phyloP scores from a whole-genome alignment of 2,888 invertebrate genomes.

The Agonopterix arenella region DNA sequence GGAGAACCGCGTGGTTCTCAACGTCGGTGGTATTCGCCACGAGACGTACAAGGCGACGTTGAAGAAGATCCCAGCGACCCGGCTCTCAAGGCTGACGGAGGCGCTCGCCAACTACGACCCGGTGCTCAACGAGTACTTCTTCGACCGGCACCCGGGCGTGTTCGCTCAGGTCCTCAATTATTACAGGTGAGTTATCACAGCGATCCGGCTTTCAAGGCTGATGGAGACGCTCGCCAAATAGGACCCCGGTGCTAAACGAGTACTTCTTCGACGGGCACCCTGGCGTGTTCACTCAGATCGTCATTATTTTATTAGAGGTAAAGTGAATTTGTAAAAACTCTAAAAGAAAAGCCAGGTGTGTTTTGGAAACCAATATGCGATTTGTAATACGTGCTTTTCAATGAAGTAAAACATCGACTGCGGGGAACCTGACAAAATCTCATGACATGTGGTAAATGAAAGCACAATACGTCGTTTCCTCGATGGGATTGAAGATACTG shows the following conservation, averaged over 20 bases:
- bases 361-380: too few relatives aligned
- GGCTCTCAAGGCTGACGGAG: conserved; percentile 95
- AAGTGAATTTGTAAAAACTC: too few relatives aligned
- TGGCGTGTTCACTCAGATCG: conserved; percentile 96
- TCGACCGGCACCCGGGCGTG: conserved; percentile 97
- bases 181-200: conserved; percentile 81
- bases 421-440: too few relatives aligned
- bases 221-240: conserved; percentile 99
- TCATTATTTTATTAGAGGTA: conserved; percentile 78
- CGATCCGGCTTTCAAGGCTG: conserved; percentile 86
- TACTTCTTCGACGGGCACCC: conserved; percentile 99
- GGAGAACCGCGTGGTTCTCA: conserved; percentile 98
- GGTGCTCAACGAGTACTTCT: conserved; percentile 99
- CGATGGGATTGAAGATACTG: too few relatives aligned
- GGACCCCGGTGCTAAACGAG: conserved; percentile 99
- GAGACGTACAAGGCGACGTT: conserved; percentile 97
- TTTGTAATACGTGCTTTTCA: too few relatives aligned
- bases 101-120: conserved; percentile 99
- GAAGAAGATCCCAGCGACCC: conserved; percentile 98
- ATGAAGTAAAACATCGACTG: too few relatives aligned
- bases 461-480: too few relatives aligned
- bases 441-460: too few relatives aligned
- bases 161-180: conserved; percentile 98
- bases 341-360: too few relatives aligned
- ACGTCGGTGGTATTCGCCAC: conserved; percentile 98